These are phyloP conservation scores for Drosophila eohydei DNA, from an alignment of 2,888 invertebrate species.

Conservation along the genomic window DNA sequence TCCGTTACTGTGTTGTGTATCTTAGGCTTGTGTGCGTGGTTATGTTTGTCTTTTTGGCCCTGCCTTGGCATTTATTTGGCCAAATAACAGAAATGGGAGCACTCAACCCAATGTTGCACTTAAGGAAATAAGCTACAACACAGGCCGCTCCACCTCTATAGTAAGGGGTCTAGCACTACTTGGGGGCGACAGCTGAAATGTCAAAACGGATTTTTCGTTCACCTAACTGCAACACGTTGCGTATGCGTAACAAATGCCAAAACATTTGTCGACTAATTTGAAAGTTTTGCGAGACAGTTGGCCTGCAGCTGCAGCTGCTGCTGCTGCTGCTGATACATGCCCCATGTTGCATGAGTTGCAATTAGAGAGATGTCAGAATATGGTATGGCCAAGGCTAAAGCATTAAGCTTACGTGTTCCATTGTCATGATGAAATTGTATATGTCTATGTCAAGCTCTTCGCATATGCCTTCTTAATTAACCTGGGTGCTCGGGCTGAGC, in stretches of 20 bases:
- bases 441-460: not conserved
- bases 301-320: not conserved
- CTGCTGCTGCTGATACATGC: not conserved
- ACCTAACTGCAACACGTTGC: slow-evolving; percentile 36
- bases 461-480: slow-evolving; percentile 1
- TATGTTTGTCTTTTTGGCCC: slow-evolving; percentile 66
- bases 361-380: slow-evolving; percentile 47
- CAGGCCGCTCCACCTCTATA: not conserved
- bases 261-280: slow-evolving; percentile 48
- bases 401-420: slow-evolving; percentile 28
- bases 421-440: slow-evolving; percentile 21
- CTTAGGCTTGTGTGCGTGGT: slow-evolving; percentile 21
- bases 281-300: slow-evolving; percentile 18
- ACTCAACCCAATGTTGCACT: slow-evolving; percentile 72
- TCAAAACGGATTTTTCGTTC: slow-evolving; percentile 32
- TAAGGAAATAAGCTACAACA: slow-evolving; percentile 65
- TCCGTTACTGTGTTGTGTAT: slow-evolving; percentile 15
- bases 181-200: slow-evolving; percentile 14
- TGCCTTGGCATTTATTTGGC: slow-evolving; percentile 68
- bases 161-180: not conserved
- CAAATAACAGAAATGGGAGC: slow-evolving; percentile 32
- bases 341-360: slow-evolving; percentile 55
- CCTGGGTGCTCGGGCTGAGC: not conserved
- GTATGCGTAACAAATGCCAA: slow-evolving; percentile 56
- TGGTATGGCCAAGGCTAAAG: slow-evolving; percentile 17